These are phyloP conservation scores for Drosophila prolongata DNA, from an alignment of 2,888 invertebrate species.

Conservation along the genomic window DNA sequence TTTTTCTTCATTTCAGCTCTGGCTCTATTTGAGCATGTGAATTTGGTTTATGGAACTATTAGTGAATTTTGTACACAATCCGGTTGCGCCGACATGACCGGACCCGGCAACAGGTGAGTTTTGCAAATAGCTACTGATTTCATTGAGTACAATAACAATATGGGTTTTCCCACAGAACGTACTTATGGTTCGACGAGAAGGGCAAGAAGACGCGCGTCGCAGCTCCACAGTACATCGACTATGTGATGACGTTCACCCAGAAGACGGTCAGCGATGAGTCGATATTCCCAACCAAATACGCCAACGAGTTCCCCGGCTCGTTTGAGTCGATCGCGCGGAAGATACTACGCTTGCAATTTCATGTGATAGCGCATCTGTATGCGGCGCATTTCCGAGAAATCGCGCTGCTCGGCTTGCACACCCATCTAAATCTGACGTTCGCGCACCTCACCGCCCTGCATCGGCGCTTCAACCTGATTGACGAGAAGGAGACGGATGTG, in stretches of 20 bases:
- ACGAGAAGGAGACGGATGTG: slow-evolving; percentile 97
- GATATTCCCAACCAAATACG: slow-evolving; percentile 99
- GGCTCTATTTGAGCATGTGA: slow-evolving; percentile 99
- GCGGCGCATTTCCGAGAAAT: slow-evolving; percentile 99
- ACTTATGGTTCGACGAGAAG: slow-evolving; percentile 99
- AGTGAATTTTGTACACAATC: slow-evolving; percentile 99
- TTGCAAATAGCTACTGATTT: no score
- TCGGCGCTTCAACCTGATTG: slow-evolving; percentile 95
- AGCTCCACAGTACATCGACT: slow-evolving; percentile 99
- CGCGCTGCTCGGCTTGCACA: slow-evolving; percentile 95
- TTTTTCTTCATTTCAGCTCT: slow-evolving; percentile 88
- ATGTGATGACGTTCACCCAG: slow-evolving; percentile 99
- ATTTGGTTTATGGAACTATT: slow-evolving; percentile 98
- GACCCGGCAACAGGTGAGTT: slow-evolving; percentile 94
- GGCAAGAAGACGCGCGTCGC: slow-evolving; percentile 98
- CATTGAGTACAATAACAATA: no score
- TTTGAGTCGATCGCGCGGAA: slow-evolving; percentile 98
- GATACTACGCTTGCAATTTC: slow-evolving; percentile 97
- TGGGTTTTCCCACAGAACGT: slow-evolving; percentile 88
- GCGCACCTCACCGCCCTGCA: slow-evolving; percentile 96
- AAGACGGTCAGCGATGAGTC: slow-evolving; percentile 98
- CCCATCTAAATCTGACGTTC: slow-evolving; percentile 98
- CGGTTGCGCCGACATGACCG: slow-evolving; percentile 98
- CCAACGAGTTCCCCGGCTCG: slow-evolving; percentile 96
- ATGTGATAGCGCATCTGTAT: slow-evolving; percentile 99